These are phyloP conservation scores for Tetramorium parvispinum DNA, from an alignment of 1,140 invertebrate species.

Conservation along the genomic window DNA sequence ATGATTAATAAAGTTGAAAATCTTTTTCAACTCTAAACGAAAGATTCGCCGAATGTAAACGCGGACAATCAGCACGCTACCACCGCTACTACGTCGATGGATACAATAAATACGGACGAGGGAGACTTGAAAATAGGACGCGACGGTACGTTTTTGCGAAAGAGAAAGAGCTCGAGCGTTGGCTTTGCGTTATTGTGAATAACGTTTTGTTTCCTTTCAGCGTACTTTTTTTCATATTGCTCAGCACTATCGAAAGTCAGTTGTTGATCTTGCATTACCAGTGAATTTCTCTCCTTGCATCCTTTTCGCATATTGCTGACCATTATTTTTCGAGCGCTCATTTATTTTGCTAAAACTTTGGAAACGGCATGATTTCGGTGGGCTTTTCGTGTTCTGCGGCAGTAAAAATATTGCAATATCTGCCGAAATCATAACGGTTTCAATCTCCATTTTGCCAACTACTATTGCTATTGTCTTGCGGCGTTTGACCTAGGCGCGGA, in stretches of 20 bases:
- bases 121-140: slow-evolving; percentile 71
- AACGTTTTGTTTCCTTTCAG: slow-evolving; percentile 15
- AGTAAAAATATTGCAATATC: background rate
- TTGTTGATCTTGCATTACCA: background rate
- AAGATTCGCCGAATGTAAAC: slow-evolving; percentile 73
- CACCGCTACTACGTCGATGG: slow-evolving; percentile 72
- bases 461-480: slow-evolving; percentile 9
- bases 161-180: background rate
- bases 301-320: background rate
- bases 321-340: background rate
- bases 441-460: background rate
- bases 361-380: slow-evolving; percentile 9
- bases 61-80: slow-evolving; percentile 66
- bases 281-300: background rate
- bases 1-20: slow-evolving; percentile 42
- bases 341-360: background rate
- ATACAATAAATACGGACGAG: slow-evolving; percentile 73
- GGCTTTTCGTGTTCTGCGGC: background rate
- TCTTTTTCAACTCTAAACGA: slow-evolving; percentile 21
- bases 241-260: background rate
- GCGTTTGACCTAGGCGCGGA: slow-evolving; percentile 79
- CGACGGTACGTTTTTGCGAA: slow-evolving; percentile 61
- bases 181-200: background rate
- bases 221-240: slow-evolving; percentile 29
- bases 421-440: slow-evolving; percentile 25